Conservation (phyloP, 1,140 invertebrate genomes). For the Lasioglossum albipes region DNA sequence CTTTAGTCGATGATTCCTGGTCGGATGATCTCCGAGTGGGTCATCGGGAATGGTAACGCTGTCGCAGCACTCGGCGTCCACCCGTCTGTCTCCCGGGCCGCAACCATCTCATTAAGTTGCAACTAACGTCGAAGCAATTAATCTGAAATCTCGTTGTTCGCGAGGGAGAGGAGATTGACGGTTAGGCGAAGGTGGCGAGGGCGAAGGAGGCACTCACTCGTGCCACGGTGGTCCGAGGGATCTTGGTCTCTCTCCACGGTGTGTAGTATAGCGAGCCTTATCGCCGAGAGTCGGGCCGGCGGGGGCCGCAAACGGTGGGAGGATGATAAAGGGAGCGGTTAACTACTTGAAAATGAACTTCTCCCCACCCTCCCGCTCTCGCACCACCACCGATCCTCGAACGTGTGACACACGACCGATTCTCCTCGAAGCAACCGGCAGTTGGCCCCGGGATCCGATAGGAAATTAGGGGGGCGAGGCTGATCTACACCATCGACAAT, state of each 20-base stretch:
- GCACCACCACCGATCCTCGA: neutral
- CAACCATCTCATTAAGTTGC: conserved; percentile 65
- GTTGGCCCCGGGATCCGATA: too few relatives aligned
- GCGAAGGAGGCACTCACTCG: neutral
- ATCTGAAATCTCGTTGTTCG: conserved; percentile 65
- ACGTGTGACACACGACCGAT: conserved; percentile 17
- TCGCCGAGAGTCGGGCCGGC: neutral
- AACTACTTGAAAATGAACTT: conserved; percentile 53
- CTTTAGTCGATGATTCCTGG: neutral
- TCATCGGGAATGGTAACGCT: neutral
- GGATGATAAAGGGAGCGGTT: conserved; percentile 22
- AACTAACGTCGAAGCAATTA: conserved; percentile 70
- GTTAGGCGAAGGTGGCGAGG: neutral
- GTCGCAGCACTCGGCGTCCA: neutral
- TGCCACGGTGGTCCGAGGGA: conserved; percentile 12
- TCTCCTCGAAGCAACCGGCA: neutral
- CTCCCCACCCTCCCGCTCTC: neutral
- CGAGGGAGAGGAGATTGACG: neutral
- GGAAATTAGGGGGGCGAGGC: too few relatives aligned
- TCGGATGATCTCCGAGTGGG: neutral
- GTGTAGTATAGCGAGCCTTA: neutral
- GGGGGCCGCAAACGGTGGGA: neutral
- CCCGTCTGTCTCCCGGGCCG: neutral
- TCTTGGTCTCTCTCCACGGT: neutral
- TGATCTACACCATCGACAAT: too few relatives aligned